Conservation (phyloP, 2,888 invertebrate species). For the Acanthosepion lycidas region DNA sequence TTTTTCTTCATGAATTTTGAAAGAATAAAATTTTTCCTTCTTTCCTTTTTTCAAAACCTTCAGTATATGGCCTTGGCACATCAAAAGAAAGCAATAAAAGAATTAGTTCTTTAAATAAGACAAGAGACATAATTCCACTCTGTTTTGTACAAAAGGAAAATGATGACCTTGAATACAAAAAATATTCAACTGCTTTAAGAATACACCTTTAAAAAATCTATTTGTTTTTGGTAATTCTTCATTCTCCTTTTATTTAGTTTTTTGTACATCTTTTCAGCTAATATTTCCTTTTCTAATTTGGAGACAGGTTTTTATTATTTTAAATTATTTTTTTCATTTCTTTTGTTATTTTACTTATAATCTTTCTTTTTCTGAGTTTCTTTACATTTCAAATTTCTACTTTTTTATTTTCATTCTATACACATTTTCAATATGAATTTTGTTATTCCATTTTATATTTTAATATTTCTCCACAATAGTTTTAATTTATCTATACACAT, state of each 20-base stretch:
- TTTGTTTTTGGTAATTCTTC: not conserved
- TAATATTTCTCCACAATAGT: not conserved
- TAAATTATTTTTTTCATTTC: not conserved
- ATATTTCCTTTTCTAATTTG: not conserved
- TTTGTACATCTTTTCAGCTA: not conserved
- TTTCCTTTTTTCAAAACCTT: not conserved
- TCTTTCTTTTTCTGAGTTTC: not conserved
- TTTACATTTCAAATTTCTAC: not conserved
- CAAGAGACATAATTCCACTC: not conserved
- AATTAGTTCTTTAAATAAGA: not conserved
- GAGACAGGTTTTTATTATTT: not conserved
- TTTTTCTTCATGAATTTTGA: not conserved
- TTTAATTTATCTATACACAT: not conserved
- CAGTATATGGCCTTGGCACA: not conserved
- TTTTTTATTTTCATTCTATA: not conserved
- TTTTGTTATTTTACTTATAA: not conserved
- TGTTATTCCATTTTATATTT: not conserved
- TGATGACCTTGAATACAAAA: not conserved
- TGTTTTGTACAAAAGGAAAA: not conserved
- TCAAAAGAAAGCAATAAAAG: constrained; percentile 8
- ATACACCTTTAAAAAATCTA: not conserved
- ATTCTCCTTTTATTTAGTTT: not conserved
- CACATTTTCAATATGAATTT: not conserved
- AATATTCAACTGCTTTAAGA: not conserved
- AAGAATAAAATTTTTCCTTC: not conserved